Evolutionary conservation across 2,113 vertebrate species (phyloP).

Genomic region (Prochilodus magdalenae): DNA sequence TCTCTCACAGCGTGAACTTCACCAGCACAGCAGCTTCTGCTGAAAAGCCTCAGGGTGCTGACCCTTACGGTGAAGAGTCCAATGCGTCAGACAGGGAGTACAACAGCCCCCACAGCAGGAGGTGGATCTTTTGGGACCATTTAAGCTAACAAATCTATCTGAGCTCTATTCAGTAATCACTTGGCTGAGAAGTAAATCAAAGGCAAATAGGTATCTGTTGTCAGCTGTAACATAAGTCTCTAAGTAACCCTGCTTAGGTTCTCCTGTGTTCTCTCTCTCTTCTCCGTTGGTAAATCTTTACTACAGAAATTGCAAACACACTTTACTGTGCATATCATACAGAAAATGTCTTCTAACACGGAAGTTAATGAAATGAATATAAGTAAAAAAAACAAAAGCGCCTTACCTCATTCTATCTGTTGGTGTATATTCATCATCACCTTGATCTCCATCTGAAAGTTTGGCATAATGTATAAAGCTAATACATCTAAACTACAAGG

Average conservation of each 20-base stretch:
- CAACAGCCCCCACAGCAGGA: not conserved
- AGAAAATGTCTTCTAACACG: not conserved
- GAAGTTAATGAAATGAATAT: not conserved
- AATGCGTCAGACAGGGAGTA: not conserved
- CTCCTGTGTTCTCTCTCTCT: too few species aligned
- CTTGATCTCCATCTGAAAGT: constrained; percentile 30
- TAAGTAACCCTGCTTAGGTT: too few species aligned
- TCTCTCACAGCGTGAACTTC: not conserved
- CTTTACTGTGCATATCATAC: too few species aligned
- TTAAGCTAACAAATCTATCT: not conserved
- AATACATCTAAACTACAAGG: not conserved
- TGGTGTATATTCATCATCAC: constrained; percentile 21
- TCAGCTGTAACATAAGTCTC: too few species aligned
- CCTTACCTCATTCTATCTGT: constrained; percentile 56
- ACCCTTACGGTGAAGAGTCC: not conserved
- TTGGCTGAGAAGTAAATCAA: not conserved
- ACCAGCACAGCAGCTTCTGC: not conserved
- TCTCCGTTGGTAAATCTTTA: too few species aligned
- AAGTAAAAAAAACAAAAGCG: not conserved
- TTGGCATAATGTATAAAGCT: not conserved
- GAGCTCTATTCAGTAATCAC: too few species aligned
- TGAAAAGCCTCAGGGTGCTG: not conserved
- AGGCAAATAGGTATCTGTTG: not conserved
- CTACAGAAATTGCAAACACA: too few species aligned
- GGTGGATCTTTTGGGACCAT: not conserved